A percentile compares a stretch with the other conserved stretches of the same genome.
Evolutionary conservation across 2,888 invertebrate genomes (phyloP).

Genomic region (Acronicta aceris): DNA sequence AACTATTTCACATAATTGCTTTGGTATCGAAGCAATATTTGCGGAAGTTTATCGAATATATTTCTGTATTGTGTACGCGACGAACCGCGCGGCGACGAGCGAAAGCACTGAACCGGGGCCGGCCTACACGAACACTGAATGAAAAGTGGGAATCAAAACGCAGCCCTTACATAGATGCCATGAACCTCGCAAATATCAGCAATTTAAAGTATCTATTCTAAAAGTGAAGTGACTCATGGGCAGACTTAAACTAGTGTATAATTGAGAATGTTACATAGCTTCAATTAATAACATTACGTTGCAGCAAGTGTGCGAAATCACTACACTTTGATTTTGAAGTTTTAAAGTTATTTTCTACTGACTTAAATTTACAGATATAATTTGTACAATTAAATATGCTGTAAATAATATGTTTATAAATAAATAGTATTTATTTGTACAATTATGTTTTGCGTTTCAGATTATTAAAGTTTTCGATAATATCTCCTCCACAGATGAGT

Average conservation of each 20-base stretch:
- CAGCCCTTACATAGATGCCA: conserved; percentile 65
- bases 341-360: too few species aligned
- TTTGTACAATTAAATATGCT: too few species aligned
- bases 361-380: too few species aligned
- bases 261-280: conserved; percentile 2
- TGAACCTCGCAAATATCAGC: conserved; percentile 45
- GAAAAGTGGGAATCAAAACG: conserved; percentile 64
- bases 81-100: conserved; percentile 40
- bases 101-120: conserved; percentile 60
- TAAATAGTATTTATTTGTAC: too few species aligned
- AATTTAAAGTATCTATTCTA: conserved; percentile 32
- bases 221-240: conserved; percentile 28
- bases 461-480: too few species aligned
- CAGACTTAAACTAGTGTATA: conserved; percentile 13
- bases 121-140: conserved; percentile 72
- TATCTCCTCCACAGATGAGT: too few species aligned
- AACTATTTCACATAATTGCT: conserved; percentile 39
- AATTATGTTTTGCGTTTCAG: too few species aligned
- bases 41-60: conserved; percentile 38
- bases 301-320: conserved; percentile 1
- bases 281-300: conserved; percentile 15
- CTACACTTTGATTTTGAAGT: neutral
- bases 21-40: conserved; percentile 17
- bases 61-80: conserved; percentile 13
- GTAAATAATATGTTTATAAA: too few species aligned